A percentile compares a stretch with the other conserved stretches of the same genome.
These are phyloP conservation scores for Globia sparganii DNA, from an alignment of 2,888 invertebrate species.

Conservation along the genomic window DNA sequence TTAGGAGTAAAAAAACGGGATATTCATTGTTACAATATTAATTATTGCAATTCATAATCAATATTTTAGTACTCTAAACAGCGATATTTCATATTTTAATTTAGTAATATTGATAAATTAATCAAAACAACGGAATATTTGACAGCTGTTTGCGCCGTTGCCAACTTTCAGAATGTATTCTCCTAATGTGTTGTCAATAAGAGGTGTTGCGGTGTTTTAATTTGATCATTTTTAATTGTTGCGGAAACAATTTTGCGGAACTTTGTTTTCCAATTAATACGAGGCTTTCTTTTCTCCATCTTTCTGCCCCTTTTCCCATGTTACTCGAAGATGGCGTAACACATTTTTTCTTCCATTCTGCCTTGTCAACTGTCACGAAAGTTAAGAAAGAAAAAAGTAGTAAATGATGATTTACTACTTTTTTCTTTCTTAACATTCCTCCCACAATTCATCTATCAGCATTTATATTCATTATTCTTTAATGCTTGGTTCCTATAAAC, in stretches of 20 bases:
- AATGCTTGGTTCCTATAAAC: too few species aligned
- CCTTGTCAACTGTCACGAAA: neutral
- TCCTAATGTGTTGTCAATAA: neutral
- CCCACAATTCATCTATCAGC: neutral
- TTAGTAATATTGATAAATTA: neutral
- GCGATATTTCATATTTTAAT: neutral
- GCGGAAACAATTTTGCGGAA: neutral
- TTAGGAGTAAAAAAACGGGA: too few species aligned
- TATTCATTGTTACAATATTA: neutral
- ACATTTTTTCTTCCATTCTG: neutral
- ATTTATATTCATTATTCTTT: neutral
- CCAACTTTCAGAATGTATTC: neutral
- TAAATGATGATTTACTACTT: neutral
- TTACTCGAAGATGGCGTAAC: too few species aligned
- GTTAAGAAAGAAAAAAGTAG: too few species aligned
- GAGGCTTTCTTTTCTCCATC: neutral
- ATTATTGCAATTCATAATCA: too few species aligned
- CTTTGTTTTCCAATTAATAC: slow-evolving; percentile 2
- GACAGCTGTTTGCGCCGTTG: neutral
- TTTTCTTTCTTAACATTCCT: neutral
- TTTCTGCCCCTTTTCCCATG: too few species aligned
- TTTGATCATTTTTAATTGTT: neutral
- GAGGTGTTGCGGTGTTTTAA: neutral
- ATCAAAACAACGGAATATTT: neutral
- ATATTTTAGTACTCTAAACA: too few species aligned